Evolutionary conservation across 2,113 vertebrate species (phyloP).

Genomic region (Lipophrys pholis): DNA sequence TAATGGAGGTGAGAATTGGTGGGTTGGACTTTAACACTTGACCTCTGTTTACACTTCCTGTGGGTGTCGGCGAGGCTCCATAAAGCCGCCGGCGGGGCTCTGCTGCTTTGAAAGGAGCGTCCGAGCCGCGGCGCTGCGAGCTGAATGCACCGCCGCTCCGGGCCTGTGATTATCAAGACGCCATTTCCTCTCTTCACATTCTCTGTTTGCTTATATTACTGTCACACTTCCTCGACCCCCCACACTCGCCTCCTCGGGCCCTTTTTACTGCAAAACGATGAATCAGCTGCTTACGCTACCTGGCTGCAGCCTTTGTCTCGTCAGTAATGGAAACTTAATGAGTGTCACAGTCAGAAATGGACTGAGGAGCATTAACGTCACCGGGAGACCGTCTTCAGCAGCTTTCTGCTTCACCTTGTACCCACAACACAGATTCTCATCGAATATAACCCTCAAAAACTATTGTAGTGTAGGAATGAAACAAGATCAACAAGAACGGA

Average conservation of each 20-base stretch:
- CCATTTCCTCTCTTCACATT: slow-evolving; percentile 72
- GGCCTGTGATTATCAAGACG: slow-evolving; percentile 54
- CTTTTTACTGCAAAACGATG: slow-evolving; percentile 53
- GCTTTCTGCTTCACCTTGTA: no score
- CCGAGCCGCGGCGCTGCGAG: slow-evolving; percentile 44
- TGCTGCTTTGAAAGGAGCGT: slow-evolving; percentile 63
- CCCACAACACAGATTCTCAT: no score
- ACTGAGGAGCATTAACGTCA: no score
- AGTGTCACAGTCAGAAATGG: no score
- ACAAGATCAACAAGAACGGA: no score
- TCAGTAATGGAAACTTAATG: slow-evolving; percentile 6
- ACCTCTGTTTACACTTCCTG: slow-evolving; percentile 86
- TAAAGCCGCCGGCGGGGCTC: slow-evolving; percentile 61
- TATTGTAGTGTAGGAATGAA: no score
- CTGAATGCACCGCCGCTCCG: slow-evolving; percentile 69
- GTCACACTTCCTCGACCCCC: slow-evolving; percentile 64
- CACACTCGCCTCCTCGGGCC: slow-evolving; percentile 23
- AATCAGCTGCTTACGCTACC: no score
- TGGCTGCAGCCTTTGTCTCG: slow-evolving; percentile 5
- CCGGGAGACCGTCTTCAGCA: no score
- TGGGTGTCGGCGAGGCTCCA: slow-evolving; percentile 68
- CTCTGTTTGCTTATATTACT: slow-evolving; percentile 75
- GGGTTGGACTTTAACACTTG: slow-evolving; percentile 85
- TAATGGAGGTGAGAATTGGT: slow-evolving; percentile 86
- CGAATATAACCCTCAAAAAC: no score